Conservation (phyloP, 1,140 invertebrate species). For the Druon quercuslanigerum region DNA sequence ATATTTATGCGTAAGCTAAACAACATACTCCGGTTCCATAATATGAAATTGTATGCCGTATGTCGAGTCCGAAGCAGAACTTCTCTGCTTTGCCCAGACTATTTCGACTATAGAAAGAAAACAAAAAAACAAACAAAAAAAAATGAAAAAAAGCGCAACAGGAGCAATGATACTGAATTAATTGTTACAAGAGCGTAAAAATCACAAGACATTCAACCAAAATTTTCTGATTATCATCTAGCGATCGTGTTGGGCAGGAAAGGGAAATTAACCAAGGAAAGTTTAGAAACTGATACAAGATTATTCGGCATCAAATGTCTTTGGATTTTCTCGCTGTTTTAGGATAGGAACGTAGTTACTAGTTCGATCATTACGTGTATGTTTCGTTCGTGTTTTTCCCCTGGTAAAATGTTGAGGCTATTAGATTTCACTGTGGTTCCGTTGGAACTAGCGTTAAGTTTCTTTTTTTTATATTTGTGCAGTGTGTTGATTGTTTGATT, state of each 20-base stretch:
- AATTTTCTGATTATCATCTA: conserved; percentile 32
- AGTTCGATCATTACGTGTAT: conserved; percentile 74
- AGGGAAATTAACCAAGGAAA: not conserved
- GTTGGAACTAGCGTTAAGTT: conserved; percentile 66
- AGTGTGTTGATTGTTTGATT: conserved; percentile 58
- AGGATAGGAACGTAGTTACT: conserved; percentile 70
- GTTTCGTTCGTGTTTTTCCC: conserved; percentile 74
- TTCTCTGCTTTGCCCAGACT: conserved; percentile 15
- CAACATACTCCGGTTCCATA: conserved; percentile 58
- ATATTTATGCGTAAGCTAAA: conserved; percentile 42
- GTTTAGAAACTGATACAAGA: conserved; percentile 41
- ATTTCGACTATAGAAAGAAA: conserved; percentile 56
- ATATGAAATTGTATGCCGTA: conserved; percentile 57
- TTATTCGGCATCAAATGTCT: conserved; percentile 64
- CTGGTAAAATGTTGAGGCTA: conserved; percentile 76
- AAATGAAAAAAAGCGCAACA: conserved; percentile 30
- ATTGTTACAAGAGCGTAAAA: conserved; percentile 73
- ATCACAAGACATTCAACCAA: conserved; percentile 70
- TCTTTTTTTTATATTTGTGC: conserved; percentile 58
- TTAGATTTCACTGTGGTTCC: conserved; percentile 65
- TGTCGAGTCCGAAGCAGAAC: not conserved
- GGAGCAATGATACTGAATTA: conserved; percentile 70
- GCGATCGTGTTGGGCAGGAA: not conserved
- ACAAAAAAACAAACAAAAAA: conserved; percentile 26
- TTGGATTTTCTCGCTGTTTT: conserved; percentile 75